Conservation (phyloP, 2,888 invertebrate species). For the Dicyrtoma fusca region DNA sequence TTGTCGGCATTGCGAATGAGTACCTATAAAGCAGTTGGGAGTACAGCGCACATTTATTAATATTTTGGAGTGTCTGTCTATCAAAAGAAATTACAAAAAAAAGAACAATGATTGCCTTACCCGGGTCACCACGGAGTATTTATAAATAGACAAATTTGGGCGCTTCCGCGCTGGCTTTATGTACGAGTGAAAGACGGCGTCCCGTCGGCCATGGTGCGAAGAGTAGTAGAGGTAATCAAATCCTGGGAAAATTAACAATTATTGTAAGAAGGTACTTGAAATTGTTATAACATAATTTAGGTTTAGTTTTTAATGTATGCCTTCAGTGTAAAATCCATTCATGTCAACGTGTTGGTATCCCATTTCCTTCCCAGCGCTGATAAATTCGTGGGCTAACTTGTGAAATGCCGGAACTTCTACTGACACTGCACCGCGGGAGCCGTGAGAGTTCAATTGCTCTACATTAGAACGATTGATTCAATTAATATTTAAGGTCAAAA, state of each 20-base stretch:
- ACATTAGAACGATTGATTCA: too few relatives aligned
- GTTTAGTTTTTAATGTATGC: neutral
- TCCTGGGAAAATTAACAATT: neutral
- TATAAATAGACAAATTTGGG: neutral
- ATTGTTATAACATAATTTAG: neutral
- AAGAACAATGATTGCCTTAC: neutral
- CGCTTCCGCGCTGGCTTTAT: slow-evolving; percentile 1
- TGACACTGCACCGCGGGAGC: neutral
- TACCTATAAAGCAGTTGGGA: slow-evolving; percentile 9
- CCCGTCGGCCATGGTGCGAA: neutral
- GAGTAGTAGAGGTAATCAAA: slow-evolving; percentile 1
- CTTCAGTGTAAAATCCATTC: slow-evolving; percentile 1
- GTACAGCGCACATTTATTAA: too few relatives aligned
- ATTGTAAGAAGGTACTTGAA: neutral
- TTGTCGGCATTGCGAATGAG: neutral
- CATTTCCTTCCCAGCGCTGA: neutral
- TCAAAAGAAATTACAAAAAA: neutral
- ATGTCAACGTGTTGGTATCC: neutral
- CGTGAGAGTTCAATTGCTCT: too few relatives aligned
- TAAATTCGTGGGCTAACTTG: neutral
- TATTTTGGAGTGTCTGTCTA: too few relatives aligned
- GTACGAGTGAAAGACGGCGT: neutral
- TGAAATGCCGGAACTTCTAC: neutral
- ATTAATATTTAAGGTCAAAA: too few relatives aligned
- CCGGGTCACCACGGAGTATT: neutral